Evolutionary conservation across 2,888 invertebrate species (phyloP).

Genomic region (Hypercompe scribonia): DNA sequence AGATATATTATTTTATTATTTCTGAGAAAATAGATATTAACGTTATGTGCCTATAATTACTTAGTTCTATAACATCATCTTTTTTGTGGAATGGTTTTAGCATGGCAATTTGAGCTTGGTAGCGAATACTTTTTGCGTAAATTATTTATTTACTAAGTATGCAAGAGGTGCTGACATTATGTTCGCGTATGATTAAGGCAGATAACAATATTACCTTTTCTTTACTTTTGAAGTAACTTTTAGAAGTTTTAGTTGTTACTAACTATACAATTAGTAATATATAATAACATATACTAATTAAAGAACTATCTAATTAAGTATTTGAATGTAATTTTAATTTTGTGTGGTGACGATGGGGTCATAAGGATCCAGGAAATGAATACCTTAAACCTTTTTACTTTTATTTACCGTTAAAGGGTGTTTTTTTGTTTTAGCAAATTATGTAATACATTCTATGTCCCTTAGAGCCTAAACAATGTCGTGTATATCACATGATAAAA

Average conservation of each 20-base stretch:
- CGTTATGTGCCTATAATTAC: no score
- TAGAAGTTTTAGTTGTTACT: background rate
- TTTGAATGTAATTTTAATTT: background rate
- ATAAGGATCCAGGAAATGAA: background rate
- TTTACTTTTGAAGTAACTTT: background rate
- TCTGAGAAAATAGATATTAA: no score
- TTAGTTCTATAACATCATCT: no score
- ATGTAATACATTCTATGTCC: background rate
- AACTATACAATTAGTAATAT: background rate
- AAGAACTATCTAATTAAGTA: background rate
- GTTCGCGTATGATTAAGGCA: no score
- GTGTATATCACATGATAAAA: background rate
- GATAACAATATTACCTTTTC: background rate
- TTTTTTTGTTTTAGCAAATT: background rate
- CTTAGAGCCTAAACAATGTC: background rate
- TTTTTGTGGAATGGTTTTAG: no score
- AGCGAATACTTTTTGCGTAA: no score
- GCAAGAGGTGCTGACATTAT: no score
- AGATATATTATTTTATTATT: no score
- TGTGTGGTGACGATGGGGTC: background rate
- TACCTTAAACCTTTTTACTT: background rate
- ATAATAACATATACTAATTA: no score
- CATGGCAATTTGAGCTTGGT: no score
- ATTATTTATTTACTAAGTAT: no score
- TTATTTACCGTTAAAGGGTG: background rate